Evolutionary conservation across 1,140 invertebrate genomes (phyloP).

Genomic region (Cheumatopsyche charites): DNA sequence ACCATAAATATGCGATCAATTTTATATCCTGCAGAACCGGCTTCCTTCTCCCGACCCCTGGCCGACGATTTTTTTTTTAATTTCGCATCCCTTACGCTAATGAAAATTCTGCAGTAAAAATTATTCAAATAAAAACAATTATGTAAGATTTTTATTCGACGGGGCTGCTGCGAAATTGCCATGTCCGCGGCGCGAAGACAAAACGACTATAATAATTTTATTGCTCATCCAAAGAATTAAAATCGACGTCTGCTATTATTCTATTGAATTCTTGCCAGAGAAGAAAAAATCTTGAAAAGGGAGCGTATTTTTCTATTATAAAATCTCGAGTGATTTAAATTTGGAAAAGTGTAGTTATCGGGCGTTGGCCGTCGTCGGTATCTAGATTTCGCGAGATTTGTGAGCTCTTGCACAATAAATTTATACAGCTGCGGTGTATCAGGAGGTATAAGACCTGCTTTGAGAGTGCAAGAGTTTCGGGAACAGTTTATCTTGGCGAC

Average conservation of each 20-base stretch:
- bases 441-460: constrained; percentile 50
- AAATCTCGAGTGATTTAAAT: constrained; percentile 6
- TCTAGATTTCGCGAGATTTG: constrained; percentile 63
- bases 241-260: constrained; percentile 8
- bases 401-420: constrained; percentile 51
- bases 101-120: constrained; percentile 48
- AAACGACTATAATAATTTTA: constrained; percentile 42
- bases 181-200: constrained; percentile 32
- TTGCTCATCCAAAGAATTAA: constrained; percentile 10
- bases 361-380: constrained; percentile 39
- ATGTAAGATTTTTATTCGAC: constrained; percentile 49
- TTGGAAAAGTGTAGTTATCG: background rate
- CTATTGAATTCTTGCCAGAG: background rate
- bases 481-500: constrained; percentile 42
- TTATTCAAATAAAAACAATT: constrained; percentile 50
- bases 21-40: constrained; percentile 40
- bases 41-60: background rate
- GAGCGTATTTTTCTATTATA: background rate
- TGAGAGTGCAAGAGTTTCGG: constrained; percentile 53
- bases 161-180: constrained; percentile 41
- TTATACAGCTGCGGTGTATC: background rate
- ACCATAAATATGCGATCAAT: constrained; percentile 49
- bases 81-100: constrained; percentile 42
- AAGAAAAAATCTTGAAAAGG: constrained; percentile 18
- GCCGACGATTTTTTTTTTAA: constrained; percentile 40